phyloP scores from a whole-genome alignment of 2,113 vertebrate species.

The Istiophorus platypterus region DNA sequence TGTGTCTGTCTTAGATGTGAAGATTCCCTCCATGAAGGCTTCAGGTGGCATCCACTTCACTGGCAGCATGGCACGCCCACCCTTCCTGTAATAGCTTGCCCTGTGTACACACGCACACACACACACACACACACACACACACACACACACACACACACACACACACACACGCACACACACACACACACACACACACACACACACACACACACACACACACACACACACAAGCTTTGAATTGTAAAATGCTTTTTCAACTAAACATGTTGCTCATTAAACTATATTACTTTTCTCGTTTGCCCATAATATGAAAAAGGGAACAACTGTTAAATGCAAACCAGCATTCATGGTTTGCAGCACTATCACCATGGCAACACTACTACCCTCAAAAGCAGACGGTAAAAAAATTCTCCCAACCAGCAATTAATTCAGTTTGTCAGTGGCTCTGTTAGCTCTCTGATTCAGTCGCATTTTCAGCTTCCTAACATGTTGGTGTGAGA shows the following conservation, averaged over 20 bases:
- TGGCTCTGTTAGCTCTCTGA: conserved; percentile 19
- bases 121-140: conserved; percentile 14
- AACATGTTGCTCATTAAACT: not conserved
- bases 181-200: conserved; percentile 24
- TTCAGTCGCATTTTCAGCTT: conserved; percentile 28
- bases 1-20: conserved; percentile 99
- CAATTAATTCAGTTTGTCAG: conserved; percentile 49
- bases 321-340: conserved; percentile 3
- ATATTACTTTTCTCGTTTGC: not conserved
- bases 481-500: conserved; percentile 12
- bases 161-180: conserved; percentile 8
- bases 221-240: conserved; percentile 11
- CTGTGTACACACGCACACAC: conserved; percentile 75
- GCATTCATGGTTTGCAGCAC: not conserved
- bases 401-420: not conserved
- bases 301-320: not conserved
- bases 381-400: conserved; percentile 21
- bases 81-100: conserved; percentile 99
- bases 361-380: conserved; percentile 57
- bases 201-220: conserved; percentile 19
- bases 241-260: not conserved
- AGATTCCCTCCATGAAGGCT: conserved; percentile 99
- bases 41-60: conserved; percentile 99
- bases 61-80: conserved; percentile 97
- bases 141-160: conserved; percentile 2